Evolutionary conservation across 2,797 vertebrate species (phyloP), one percentile per base, ranked within the genome.

Genomic region (Pyrrhura leucotis): DNA sequence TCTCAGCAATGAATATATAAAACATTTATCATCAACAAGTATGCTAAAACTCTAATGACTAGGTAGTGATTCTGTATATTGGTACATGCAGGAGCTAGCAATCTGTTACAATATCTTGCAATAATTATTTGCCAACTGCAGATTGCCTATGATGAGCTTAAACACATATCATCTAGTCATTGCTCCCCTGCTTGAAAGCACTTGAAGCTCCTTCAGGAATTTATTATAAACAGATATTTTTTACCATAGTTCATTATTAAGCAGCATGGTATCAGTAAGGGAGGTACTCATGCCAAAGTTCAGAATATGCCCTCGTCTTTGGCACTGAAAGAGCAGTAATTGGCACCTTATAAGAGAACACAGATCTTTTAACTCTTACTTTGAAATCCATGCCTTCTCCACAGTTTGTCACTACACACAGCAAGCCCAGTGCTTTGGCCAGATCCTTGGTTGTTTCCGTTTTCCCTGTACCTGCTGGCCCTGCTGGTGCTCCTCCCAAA

Each of bases 311-410:
- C 50, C 40, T 82, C 51, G 77, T 37, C n/a, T 51, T 44, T 8
- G 7, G 31, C 40, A 50, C 23, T 40, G 37, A 62, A 33, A 92
- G 35, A 83, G 42, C 14, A 71, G 42, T 62, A 91, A 81, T 3
- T 44, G 61, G 22, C 29, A 76, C 48, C 84, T 76, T 40, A 45
- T 50, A 74, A 28, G 12, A 56, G 9, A 31, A 72, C 4, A 28
- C 11, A 7, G 25, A 50, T 21, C 8, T 50, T 78, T 78, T 17
- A 54, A 22, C 61, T 81, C 98, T 98, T 98, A 99, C 99, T 98
- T 99, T 99, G 98, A 98, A 99, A 96, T 99, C 99, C 99, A 99
- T 99, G 97, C 99, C 99, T 97, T 99, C 99, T 18, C 99, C 99
- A 5, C 99, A 99, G 98, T 99, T 99, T 89, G 99, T 99, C 31